Evolutionary conservation across 2,797 vertebrate species (phyloP), one percentile per base, ranked within the genome.

Genomic region (Cottoperca gobio): DNA sequence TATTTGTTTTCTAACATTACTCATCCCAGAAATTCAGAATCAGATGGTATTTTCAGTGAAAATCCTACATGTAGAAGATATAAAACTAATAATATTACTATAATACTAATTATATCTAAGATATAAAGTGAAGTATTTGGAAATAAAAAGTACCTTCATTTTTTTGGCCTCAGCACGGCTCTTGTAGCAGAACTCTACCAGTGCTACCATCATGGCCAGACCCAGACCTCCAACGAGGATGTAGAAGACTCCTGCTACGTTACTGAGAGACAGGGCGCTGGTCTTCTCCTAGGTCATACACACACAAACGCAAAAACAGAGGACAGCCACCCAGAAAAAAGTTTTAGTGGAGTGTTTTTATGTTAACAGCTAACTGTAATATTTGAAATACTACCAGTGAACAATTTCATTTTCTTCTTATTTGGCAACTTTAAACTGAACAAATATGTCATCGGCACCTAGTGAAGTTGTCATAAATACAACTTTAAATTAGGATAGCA

Each of bases 181-280:
- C 94, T 99, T 99, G 95, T 99, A 99, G 96, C 97, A 99, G 94
- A 99, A 99, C 92, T 99, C 97, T 91, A 99, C 98, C 94, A 99
- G 95, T 73, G 97, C 97, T 79, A 99, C 97, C 92, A 99, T 96
- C 97, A 99, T 99, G 88, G 97, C 97, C 87, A 99, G 93, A 88
- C 97, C 97, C 82, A 99, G 97, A 89, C 97, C 97, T 81, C 97
- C 97, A 81, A 99, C 97, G 91, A 99, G 96, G 94, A 99, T 99
- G 95, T 99, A 99, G 96, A 98, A 99, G 57, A 99, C 97, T 78
- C 97, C 97, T 2, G 97, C 97, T 77, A 99, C 97, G 76, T 99
- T 99, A 94, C 97, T 99, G 88, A 99, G 95, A 86, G 97, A 98
- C 87, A 99, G 95, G 83, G 97, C 97, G 24, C 97, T 99, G 90